A percentile compares a stretch with the other conserved stretches of the same genome.
Conservation (phyloP, 2,888 invertebrate species). For the Papilio elwesi region DNA sequence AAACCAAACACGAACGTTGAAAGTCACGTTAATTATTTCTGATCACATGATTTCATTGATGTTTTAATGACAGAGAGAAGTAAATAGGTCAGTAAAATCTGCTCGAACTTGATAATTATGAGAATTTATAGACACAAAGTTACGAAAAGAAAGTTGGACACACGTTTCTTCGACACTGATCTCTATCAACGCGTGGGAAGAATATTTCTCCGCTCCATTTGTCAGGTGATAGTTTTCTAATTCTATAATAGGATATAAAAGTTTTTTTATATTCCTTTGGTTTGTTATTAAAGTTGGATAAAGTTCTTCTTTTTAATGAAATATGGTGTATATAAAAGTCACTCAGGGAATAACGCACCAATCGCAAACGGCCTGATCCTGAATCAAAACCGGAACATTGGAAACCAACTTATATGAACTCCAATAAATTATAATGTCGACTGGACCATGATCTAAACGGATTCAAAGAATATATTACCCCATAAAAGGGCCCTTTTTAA, state of each 20-base stretch:
- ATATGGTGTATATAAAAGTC: too few species aligned
- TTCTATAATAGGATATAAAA: not conserved
- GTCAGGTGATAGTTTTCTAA: slow-evolving; percentile 21
- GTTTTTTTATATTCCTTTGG: not conserved
- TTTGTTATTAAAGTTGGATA: too few species aligned
- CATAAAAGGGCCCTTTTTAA: too few species aligned
- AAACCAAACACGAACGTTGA: not conserved
- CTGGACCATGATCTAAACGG: too few species aligned
- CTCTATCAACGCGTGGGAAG: slow-evolving; percentile 38
- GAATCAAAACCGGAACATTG: too few species aligned
- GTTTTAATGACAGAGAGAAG: not conserved
- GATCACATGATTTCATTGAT: not conserved
- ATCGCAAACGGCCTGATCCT: too few species aligned
- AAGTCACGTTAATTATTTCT: not conserved
- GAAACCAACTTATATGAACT: too few species aligned
- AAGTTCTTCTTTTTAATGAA: too few species aligned
- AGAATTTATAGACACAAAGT: slow-evolving; percentile 29
- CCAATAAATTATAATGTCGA: too few species aligned
- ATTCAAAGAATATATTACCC: too few species aligned
- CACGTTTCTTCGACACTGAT: slow-evolving; percentile 32
- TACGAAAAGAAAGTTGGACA: slow-evolving; percentile 35
- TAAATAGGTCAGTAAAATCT: slow-evolving; percentile 22
- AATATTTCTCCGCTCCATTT: slow-evolving; percentile 28
- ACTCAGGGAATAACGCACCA: too few species aligned
- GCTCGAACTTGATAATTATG: slow-evolving; percentile 24